phyloP scores from a whole-genome alignment of 2,113 vertebrate genomes.

The Malurus alboscapulatus region DNA sequence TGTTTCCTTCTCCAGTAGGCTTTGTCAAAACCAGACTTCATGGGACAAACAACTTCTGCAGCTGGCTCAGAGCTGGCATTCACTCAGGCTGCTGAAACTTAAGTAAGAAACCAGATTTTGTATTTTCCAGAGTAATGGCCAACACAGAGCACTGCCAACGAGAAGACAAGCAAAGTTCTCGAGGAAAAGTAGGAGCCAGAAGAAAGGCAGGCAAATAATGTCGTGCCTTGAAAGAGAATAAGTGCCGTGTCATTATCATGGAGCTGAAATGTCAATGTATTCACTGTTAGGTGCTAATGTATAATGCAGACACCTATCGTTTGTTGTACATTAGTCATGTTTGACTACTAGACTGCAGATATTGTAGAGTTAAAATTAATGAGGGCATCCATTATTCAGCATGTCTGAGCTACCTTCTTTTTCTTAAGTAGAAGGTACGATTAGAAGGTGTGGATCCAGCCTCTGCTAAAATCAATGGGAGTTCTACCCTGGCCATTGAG shows the following conservation, averaged over 20 bases:
- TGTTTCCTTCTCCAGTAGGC: background rate
- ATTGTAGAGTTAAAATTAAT: conserved; percentile 30
- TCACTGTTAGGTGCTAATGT: conserved; percentile 26
- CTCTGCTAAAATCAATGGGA: background rate
- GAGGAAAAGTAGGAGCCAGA: background rate
- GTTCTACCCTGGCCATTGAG: background rate
- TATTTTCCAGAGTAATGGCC: background rate
- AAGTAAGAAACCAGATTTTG: background rate
- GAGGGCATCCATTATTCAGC: conserved; percentile 39
- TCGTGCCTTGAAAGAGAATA: background rate
- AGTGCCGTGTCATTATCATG: background rate
- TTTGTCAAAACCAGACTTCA: background rate
- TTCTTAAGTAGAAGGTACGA: background rate
- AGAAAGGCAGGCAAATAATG: conserved; percentile 4
- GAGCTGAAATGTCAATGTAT: conserved; percentile 49
- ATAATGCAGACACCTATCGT: background rate
- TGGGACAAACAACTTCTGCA: background rate
- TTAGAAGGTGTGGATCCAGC: conserved; percentile 1
- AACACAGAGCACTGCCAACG: background rate
- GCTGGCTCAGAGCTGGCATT: background rate
- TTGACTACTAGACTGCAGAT: conserved; percentile 25
- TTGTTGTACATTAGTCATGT: conserved; percentile 49
- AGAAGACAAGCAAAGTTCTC: background rate
- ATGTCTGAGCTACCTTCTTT: background rate
- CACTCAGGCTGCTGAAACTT: background rate